Evolutionary conservation across 2,113 vertebrate species (phyloP).

Genomic region (Triplophysa siluroides): DNA sequence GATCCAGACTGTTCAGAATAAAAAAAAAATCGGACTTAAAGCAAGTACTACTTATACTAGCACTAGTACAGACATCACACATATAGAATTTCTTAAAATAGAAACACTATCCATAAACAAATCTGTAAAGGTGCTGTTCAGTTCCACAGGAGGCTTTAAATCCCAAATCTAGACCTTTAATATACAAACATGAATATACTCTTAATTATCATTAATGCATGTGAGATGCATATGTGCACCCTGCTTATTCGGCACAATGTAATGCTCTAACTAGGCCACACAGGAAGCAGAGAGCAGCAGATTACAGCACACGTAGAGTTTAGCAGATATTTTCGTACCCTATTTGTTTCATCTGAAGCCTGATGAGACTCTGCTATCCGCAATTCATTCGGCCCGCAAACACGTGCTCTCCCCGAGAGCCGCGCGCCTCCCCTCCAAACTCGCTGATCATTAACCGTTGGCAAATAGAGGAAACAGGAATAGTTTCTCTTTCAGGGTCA

Average conservation of each 20-base stretch:
- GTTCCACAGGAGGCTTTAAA: not conserved
- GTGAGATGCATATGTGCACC: conserved; percentile 19
- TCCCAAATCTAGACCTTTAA: conserved; percentile 8
- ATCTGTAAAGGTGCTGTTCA: not conserved
- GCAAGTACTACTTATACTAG: not conserved
- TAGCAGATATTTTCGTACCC: conserved; percentile 39
- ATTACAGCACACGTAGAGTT: conserved; percentile 12
- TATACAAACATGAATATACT: conserved; percentile 19
- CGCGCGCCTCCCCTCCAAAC: conserved; percentile 29
- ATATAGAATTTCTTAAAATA: not conserved
- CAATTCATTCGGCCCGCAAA: not conserved
- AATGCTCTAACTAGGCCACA: conserved; percentile 47
- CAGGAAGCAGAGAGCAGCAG: conserved; percentile 24
- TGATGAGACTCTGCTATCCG: conserved; percentile 22
- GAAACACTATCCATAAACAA: not conserved
- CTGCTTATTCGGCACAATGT: not conserved
- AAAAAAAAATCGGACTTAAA: too few species aligned
- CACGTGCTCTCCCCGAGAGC: conserved; percentile 33
- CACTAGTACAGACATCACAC: not conserved
- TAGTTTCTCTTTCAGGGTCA: conserved; percentile 38
- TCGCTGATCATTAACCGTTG: conserved; percentile 28
- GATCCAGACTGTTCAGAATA: too few species aligned
- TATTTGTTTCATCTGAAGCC: conserved; percentile 44
- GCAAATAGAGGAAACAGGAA: conserved; percentile 36
- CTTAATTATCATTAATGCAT: conserved; percentile 24